A percentile compares a stretch with the other conserved stretches of the same genome.
These are phyloP conservation scores for Lapara coniferarum DNA, from an alignment of 2,888 invertebrate genomes.

Conservation along the genomic window DNA sequence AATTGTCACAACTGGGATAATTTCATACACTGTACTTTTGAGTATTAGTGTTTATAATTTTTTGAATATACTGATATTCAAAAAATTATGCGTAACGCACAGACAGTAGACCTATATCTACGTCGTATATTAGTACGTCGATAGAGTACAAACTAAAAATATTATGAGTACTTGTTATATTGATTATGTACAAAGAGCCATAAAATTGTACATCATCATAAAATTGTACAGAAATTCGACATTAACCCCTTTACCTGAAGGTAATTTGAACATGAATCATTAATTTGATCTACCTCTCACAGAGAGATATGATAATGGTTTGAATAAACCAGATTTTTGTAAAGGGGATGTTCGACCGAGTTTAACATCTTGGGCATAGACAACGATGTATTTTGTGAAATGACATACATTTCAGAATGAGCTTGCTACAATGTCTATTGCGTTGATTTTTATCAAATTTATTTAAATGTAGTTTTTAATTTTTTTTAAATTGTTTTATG, in stretches of 20 bases:
- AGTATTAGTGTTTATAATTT: no score
- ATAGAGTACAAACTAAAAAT: background rate
- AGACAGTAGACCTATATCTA: no score
- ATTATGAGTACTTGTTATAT: slow-evolving; percentile 3
- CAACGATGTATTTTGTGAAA: slow-evolving; percentile 14
- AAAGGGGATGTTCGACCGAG: slow-evolving; percentile 36
- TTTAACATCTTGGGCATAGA: slow-evolving; percentile 31
- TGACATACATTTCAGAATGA: slow-evolving; percentile 39
- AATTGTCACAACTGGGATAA: background rate
- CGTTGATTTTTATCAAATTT: slow-evolving; percentile 63
- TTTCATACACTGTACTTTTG: background rate
- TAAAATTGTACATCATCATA: no score
- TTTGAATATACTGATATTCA: no score
- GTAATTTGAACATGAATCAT: slow-evolving; percentile 36
- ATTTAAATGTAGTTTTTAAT: slow-evolving; percentile 51
- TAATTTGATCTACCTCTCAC: slow-evolving; percentile 25
- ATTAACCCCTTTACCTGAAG: slow-evolving; percentile 41
- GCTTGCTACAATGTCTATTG: slow-evolving; percentile 41
- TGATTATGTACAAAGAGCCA: slow-evolving; percentile 14
- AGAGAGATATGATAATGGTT: slow-evolving; percentile 24
- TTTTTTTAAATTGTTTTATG: slow-evolving; percentile 62
- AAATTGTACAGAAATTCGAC: slow-evolving; percentile 5
- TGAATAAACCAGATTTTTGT: slow-evolving; percentile 29
- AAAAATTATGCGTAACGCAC: no score
- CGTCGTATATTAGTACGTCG: slow-evolving; percentile 42